These are phyloP conservation scores for Mycalesis mineus DNA, from an alignment of 2,888 invertebrate genomes.

Conservation along the genomic window DNA sequence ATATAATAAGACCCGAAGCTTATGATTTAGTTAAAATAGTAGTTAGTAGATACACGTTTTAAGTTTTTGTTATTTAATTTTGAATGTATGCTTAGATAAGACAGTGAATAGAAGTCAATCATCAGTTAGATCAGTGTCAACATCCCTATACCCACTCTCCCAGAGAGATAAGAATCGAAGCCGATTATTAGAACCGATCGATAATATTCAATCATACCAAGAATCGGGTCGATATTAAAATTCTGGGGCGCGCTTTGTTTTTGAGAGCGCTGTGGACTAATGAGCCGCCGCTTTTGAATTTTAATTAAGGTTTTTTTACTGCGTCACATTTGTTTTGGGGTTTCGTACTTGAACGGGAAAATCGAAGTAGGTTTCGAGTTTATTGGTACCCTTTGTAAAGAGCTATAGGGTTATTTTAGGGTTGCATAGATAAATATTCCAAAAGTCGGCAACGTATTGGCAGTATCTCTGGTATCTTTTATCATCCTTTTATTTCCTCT, in stretches of 20 bases:
- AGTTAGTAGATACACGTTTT: too few species aligned
- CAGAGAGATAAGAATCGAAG: slow-evolving; percentile 25
- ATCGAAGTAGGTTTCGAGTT: neutral
- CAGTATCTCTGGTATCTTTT: too few species aligned
- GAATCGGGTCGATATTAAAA: slow-evolving; percentile 13
- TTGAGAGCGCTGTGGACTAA: slow-evolving; percentile 16
- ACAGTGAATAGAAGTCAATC: neutral
- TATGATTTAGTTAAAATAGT: too few species aligned
- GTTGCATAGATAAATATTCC: too few species aligned
- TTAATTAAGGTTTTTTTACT: slow-evolving; percentile 5
- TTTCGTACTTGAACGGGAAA: neutral
- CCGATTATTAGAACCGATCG: slow-evolving; percentile 30
- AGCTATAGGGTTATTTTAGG: too few species aligned
- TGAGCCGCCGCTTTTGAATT: slow-evolving; percentile 21
- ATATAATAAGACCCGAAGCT: too few species aligned
- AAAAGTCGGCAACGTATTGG: too few species aligned
- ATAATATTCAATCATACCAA: slow-evolving; percentile 37
- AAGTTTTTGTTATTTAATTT: too few species aligned
- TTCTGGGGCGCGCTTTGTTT: slow-evolving; percentile 18
- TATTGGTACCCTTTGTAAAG: too few species aligned
- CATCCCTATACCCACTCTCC: neutral
- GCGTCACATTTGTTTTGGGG: neutral
- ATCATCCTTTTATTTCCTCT: too few species aligned
- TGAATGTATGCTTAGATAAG: too few species aligned
- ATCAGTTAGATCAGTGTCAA: neutral